phyloP scores from a whole-genome alignment of 2,113 vertebrate genomes.

The Montifringilla adamsi region DNA sequence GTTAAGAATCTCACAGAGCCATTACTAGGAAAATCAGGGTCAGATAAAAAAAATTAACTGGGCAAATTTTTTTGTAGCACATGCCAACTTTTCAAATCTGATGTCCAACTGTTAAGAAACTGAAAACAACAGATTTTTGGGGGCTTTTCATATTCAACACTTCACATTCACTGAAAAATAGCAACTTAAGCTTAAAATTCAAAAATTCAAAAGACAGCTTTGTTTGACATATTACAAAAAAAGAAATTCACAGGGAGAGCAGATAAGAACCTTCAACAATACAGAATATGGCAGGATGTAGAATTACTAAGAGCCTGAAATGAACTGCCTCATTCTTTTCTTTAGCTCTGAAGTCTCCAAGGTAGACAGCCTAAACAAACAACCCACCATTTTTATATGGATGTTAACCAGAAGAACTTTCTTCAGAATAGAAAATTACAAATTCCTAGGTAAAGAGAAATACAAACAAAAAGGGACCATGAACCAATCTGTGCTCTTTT shows the following conservation, averaged over 20 bases:
- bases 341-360: neutral
- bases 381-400: neutral
- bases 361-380: neutral
- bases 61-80: neutral
- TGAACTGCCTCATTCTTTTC: neutral
- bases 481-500: neutral
- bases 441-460: neutral
- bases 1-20: neutral
- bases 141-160: neutral
- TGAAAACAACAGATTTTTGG: neutral
- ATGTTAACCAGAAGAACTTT: neutral
- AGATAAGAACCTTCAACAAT: neutral
- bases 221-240: neutral
- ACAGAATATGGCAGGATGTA: neutral
- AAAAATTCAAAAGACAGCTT: neutral
- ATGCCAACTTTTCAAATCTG: neutral
- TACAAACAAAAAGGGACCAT: neutral
- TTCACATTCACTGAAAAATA: neutral
- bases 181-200: neutral
- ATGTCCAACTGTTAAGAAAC: neutral
- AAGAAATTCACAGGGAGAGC: neutral
- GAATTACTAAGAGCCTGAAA: neutral
- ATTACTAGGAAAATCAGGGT: neutral
- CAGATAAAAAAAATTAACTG: neutral
- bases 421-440: neutral